These are phyloP conservation scores for Orius insidiosus DNA, from an alignment of 1,140 invertebrate genomes.

Conservation along the genomic window DNA sequence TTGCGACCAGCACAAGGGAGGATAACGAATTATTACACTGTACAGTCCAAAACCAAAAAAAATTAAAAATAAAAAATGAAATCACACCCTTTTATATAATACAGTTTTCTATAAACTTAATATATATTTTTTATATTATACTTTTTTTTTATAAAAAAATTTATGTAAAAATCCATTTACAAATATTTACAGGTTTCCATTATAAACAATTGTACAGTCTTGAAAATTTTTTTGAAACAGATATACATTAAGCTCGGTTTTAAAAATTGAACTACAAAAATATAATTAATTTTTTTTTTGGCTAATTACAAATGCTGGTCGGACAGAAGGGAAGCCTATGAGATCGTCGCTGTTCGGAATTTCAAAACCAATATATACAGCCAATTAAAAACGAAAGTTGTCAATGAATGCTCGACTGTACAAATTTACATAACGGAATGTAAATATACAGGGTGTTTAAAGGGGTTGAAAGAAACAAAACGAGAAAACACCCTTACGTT, in stretches of 20 bases:
- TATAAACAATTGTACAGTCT: constrained; percentile 17
- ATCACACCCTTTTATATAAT: constrained; percentile 10
- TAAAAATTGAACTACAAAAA: constrained; percentile 14
- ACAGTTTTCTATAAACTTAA: constrained; percentile 8
- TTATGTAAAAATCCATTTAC: constrained; percentile 17
- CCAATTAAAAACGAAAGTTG: no score
- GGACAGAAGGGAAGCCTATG: not conserved
- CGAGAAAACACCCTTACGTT: no score
- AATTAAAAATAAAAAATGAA: constrained; percentile 5
- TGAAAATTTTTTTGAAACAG: constrained; percentile 12
- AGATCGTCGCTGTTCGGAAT: no score
- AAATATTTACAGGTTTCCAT: constrained; percentile 15
- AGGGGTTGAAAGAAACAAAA: no score
- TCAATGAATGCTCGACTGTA: no score
- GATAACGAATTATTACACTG: constrained; percentile 13
- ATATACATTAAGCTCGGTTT: constrained; percentile 16
- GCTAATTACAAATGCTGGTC: not conserved
- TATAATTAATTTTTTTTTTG: constrained; percentile 9
- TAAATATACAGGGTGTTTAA: no score
- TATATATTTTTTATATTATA: constrained; percentile 11
- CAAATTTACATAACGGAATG: no score
- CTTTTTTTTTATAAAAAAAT: constrained; percentile 15
- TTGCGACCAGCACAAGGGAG: constrained; percentile 4
- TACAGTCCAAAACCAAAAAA: constrained; percentile 9
- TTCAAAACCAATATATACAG: no score